phyloP scores from a whole-genome alignment of 2,113 vertebrate species.

The Sarotherodon lohbergeri region DNA sequence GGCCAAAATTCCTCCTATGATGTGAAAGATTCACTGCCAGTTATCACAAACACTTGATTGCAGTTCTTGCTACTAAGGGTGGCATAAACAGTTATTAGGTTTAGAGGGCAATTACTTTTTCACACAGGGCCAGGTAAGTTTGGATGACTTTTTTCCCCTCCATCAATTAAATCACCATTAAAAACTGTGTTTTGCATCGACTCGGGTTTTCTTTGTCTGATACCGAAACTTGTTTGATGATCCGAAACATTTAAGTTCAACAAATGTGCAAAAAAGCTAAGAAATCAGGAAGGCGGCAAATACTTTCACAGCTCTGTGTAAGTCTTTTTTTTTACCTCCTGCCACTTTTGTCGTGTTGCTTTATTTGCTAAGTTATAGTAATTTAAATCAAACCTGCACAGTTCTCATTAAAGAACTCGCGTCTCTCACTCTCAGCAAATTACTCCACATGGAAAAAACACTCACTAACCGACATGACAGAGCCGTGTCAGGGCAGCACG shows the following conservation, averaged over 20 bases:
- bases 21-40: neutral
- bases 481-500: neutral
- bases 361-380: neutral
- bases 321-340: neutral
- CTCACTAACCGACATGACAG: neutral
- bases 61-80: neutral
- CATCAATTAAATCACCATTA: neutral
- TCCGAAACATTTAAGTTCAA: neutral
- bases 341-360: neutral
- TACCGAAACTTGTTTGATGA: neutral
- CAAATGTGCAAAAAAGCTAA: neutral
- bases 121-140: neutral
- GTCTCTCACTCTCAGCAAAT: neutral
- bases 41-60: neutral
- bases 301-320: neutral
- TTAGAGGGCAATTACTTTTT: neutral
- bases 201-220: too few species aligned
- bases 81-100: neutral
- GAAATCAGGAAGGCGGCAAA: neutral
- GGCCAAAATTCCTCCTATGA: neutral
- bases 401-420: neutral
- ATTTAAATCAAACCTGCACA: neutral
- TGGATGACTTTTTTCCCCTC: neutral
- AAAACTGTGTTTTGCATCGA: neutral
- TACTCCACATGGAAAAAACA: neutral